Base-by-base conservation (phyloP, 2,113 vertebrate species). In the Amazona guildingii region DNA sequence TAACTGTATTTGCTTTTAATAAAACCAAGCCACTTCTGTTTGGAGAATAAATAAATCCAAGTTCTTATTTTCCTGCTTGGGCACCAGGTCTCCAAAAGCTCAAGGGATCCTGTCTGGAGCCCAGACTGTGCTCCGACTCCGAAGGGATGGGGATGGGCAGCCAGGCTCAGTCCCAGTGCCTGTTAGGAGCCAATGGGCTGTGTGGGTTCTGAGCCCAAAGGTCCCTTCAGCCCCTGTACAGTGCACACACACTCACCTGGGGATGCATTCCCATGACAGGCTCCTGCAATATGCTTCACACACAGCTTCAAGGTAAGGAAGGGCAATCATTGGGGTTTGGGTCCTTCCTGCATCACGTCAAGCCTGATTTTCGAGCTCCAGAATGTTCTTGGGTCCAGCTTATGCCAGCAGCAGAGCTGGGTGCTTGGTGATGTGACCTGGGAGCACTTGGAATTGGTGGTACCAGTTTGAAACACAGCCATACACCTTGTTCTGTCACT, bases 381-480 rank as follows among this genome's bases (percentile, higher is more conserved):
- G 23, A 23, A n/a, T 0, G 1, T 7, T 31, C 64, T 18, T 0
- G 0, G n/a, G 23, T 44, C 23, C 68, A 37, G 0, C 17, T 13
- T 1, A 3, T 1, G 4, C 2, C 10, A 49, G 6, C 1, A 11
- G 70, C 66, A 57, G n/a, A 52, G 48, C 70, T 4, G 23, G 19
- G 52, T 7, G 52, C 62, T 91, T 59, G 24, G 72, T 28, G 3
- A 4, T 19, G 4, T 57, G 2, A 44, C 29, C 67, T 67, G 61
- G 28, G 62, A 46, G 54, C 54, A 61, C 49, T 2, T 52, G 66
- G 18, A 41, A 44, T 19, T 8, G 17, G 70, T 2, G 4, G 24
- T 2, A 9, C 41, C 23, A 23, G 10, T n/a, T 3, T 2, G 18
- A 64, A 44, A 67, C 37, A 1, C 17, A 35, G 8, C 6, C 19